Evolutionary conservation across 2,113 vertebrate species (phyloP), one percentile per base, ranked within the genome.

Genomic region (Nerophis ophidion): DNA sequence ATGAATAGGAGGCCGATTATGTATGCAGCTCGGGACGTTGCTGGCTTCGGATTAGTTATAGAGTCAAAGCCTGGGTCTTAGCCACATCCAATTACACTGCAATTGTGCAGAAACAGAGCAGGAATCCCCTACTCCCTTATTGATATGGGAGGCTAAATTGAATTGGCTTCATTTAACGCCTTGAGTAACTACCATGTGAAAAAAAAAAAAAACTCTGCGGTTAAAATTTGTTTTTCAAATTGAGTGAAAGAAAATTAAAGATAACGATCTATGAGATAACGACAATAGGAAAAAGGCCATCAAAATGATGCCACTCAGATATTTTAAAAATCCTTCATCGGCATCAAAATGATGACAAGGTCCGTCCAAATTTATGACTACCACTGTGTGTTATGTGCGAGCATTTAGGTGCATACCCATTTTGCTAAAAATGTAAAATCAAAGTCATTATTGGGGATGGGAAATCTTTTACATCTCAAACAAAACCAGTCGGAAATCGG

Each of bases 101-200:
- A 61, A 38, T 26, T 60, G 63, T 55, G 47, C 56, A 80, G 60
- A 62, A 74, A 72, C 55, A 36, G 51, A 62, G 42, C 57, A 62
- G 58, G 36, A 67, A 74, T 74, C 72, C 68, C 64, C 63, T 61
- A 74, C 76, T 77, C 79, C 70, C 72, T 76, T 50, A 61, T 77
- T 70, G 79, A 74, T 77, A 83, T 61, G 56, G 64, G 60, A 66
- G 60, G 34, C 51, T 48, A 56, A 74, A 82, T 49, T 68, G 54
- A 26, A 77, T 63, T 71, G 74, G 50, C 19, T 60, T 75, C 48
- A 56, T 73, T 56, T 52, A 33, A 5, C 0, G 17, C 40, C 64
- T 40, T 60, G 16, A 42, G 54, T 38, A 12, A 17, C 36, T 11
- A 12, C 38, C 38, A 7, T 56, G 40, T 19, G 9, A 19, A 56